Evolutionary conservation across 37 sponge, comb jelly and placozoan genomes (phyloP).

Genomic region (Spongia lamella): DNA sequence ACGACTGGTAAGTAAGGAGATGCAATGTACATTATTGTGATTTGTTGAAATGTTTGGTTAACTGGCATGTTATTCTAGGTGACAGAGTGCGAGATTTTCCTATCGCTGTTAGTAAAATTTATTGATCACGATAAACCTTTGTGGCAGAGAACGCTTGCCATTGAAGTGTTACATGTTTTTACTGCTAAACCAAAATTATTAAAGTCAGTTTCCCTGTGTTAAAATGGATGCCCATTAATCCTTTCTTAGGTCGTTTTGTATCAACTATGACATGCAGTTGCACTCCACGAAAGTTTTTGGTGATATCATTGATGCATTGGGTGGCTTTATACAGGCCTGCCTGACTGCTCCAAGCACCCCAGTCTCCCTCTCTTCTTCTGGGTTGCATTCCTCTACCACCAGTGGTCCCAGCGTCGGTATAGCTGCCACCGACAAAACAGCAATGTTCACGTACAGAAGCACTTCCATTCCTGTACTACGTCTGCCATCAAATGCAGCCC

Average conservation of each 20-base stretch:
- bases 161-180: constrained; percentile 86
- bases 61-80: constrained; percentile 36
- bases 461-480: constrained; percentile 17
- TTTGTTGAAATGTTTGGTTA: neutral
- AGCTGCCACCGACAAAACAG: constrained; percentile 8
- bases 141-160: constrained; percentile 93
- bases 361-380: constrained; percentile 12
- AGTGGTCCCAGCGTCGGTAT: neutral
- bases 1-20: constrained; percentile 56
- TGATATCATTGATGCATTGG: constrained; percentile 82
- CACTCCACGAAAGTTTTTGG: constrained; percentile 86
- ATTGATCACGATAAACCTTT: constrained; percentile 87
- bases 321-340: constrained; percentile 82
- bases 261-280: constrained; percentile 92
- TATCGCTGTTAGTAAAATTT: constrained; percentile 91
- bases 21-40: neutral
- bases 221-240: too few species aligned
- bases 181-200: constrained; percentile 57
- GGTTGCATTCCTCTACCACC: neutral
- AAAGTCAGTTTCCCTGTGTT: constrained; percentile 26
- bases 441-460: constrained; percentile 33
- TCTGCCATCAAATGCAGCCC: constrained; percentile 39
- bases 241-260: constrained; percentile 71
- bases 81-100: constrained; percentile 96
- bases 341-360: constrained; percentile 40